Evolutionary conservation across 1,140 invertebrate genomes (phyloP).

Genomic region (Heliothis virescens): DNA sequence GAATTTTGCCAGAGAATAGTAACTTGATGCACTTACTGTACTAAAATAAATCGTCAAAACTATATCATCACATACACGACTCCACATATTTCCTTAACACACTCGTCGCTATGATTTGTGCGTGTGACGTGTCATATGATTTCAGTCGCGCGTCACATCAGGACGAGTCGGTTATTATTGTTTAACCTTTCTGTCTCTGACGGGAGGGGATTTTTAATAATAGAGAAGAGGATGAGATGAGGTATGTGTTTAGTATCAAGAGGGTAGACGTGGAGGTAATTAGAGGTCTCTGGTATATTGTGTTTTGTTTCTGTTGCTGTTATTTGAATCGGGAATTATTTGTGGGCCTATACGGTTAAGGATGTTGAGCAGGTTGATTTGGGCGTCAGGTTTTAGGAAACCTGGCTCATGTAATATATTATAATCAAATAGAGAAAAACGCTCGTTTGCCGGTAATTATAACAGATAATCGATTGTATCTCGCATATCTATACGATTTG

Average conservation of each 20-base stretch:
- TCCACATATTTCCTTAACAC: conserved; percentile 35
- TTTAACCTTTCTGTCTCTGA: conserved; percentile 59
- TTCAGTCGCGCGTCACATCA: conserved; percentile 79
- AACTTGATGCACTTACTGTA: too few relatives aligned
- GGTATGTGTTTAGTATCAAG: conserved; percentile 1
- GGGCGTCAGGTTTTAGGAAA: too few relatives aligned
- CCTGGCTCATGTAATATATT: too few relatives aligned
- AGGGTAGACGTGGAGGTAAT: neutral
- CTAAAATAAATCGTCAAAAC: neutral
- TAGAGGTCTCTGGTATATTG: neutral
- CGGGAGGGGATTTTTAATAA: conserved; percentile 17
- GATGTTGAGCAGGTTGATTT: too few relatives aligned
- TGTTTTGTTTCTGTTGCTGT: neutral
- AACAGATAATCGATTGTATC: too few relatives aligned
- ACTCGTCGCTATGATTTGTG: conserved; percentile 76
- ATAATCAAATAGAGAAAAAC: too few relatives aligned
- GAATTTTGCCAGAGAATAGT: too few relatives aligned
- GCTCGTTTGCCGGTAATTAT: too few relatives aligned
- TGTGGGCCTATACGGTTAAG: too few relatives aligned
- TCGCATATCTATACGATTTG: too few relatives aligned
- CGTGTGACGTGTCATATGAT: conserved; percentile 75
- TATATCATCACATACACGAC: neutral
- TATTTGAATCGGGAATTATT: too few relatives aligned
- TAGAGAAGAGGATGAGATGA: neutral
- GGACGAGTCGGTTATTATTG: conserved; percentile 75